Evolutionary conservation across 2,888 invertebrate genomes (phyloP), one percentile per base, ranked within the genome.

Genomic region (Cheilosia pagana): DNA sequence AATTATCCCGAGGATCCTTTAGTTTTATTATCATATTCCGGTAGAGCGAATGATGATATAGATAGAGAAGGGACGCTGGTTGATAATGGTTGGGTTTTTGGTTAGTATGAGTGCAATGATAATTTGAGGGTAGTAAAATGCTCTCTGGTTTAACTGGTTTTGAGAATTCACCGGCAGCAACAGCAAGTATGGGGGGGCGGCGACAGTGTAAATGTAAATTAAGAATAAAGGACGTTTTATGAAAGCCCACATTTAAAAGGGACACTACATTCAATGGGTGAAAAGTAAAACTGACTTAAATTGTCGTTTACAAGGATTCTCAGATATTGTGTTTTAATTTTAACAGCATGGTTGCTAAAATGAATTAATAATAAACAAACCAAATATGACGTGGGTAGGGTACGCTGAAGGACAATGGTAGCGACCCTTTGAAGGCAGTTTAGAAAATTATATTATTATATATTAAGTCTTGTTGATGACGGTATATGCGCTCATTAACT

Each of bases 21-120:
- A 70, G 70, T 70, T 70, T 71, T 71, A 78, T 78, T 50, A 78
- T 59, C 63, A 63, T 59, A 63, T 57, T 43, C 50, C 45, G 39
- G 48, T 59, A 59, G 10, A 35, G 71, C 43, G 63, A 59, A 53
- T 45, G 57, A 52, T 59, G 78, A 72, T 59, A 52, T 59, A 52
- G 65, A 57, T 57, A 53, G 59, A 5, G 50, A 19, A 25, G 19
- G 45, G 19, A 35, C 35, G 19, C 25, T 39, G 19, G 41, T 35
- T 52, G 31, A 41, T 60, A 53, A 62, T 45, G 48, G 53, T 21
- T 23, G 39, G 59, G 68, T 25, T 35, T 57, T 35, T 57, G 21
- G 23, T 28, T 16, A 14, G 25, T 39, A 28, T 16, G 31, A 52
- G 28, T 25, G 39, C 41, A 45, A 43, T 43, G 60, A 60, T 71